These are phyloP conservation scores for Trachymyrmex cornetzi DNA, from an alignment of 1,140 invertebrate genomes.

Conservation along the genomic window DNA sequence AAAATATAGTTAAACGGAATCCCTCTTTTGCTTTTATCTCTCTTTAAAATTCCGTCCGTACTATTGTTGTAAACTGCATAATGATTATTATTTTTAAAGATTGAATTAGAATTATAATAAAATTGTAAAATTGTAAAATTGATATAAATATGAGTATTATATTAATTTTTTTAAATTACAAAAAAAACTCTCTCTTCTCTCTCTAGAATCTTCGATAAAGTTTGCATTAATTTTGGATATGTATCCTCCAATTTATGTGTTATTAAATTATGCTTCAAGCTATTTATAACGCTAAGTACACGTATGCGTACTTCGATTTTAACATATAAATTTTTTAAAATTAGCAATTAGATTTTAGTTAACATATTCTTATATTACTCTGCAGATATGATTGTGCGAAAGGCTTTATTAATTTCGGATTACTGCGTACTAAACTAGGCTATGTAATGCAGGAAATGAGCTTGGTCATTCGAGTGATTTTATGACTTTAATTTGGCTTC, in stretches of 20 bases:
- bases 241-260: background rate
- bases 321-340: background rate
- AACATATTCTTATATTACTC: background rate
- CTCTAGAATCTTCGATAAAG: background rate
- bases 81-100: background rate
- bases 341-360: background rate
- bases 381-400: background rate
- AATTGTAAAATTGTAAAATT: background rate
- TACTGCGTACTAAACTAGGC: background rate
- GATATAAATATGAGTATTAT: background rate
- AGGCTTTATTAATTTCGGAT: constrained; percentile 20
- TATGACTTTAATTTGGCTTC: constrained; percentile 50
- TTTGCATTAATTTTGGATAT: background rate
- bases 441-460: background rate
- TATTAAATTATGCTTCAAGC: background rate
- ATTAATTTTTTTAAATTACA: too few relatives aligned
- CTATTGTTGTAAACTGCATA: background rate
- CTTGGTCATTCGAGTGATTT: constrained; percentile 42
- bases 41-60: background rate
- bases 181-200: too few relatives aligned
- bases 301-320: background rate
- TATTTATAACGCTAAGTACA: background rate
- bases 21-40: background rate
- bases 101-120: background rate
- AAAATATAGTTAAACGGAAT: too few relatives aligned